These are phyloP conservation scores for Lepidotrigona ventralis DNA, from an alignment of 1,140 invertebrate genomes.

Conservation along the genomic window DNA sequence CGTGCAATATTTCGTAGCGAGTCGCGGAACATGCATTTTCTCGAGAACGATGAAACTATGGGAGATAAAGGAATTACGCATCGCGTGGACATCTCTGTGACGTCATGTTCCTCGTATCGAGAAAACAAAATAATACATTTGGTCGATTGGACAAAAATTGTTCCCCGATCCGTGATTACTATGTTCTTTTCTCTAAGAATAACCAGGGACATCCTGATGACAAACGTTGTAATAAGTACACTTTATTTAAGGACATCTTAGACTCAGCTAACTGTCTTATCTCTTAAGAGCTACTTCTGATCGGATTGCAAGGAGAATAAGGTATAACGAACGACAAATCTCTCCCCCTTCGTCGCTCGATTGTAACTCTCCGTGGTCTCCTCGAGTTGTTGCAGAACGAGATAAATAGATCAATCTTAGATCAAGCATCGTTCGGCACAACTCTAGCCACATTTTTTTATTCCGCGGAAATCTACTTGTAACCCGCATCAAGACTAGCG, in stretches of 20 bases:
- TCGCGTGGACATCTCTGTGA: not conserved
- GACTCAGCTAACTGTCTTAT: conserved; percentile 67
- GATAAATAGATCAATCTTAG: conserved; percentile 7
- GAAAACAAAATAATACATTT: not conserved
- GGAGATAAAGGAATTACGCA: not conserved
- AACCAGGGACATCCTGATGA: conserved; percentile 42
- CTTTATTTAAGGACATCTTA: conserved; percentile 67
- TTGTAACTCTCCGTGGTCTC: not conserved
- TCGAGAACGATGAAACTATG: conserved; percentile 14
- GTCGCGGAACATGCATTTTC: conserved; percentile 36
- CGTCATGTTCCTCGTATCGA: conserved; percentile 20
- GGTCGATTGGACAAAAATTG: conserved; percentile 16
- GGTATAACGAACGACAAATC: not conserved
- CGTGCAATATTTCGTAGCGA: conserved; percentile 49
- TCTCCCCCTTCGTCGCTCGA: not conserved
- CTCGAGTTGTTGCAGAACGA: not conserved
- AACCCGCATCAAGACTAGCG: conserved; percentile 80
- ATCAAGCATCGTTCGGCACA: not conserved
- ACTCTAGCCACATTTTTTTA: conserved; percentile 13
- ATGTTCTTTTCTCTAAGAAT: conserved; percentile 57
- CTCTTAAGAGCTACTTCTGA: conserved; percentile 78
- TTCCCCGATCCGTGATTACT: conserved; percentile 49
- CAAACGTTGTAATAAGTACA: conserved; percentile 48
- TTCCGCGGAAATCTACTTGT: conserved; percentile 69
- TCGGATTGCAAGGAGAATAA: conserved; percentile 75